phyloP scores from a whole-genome alignment of 2,113 vertebrate species.

The Xyliphius kryptos region DNA sequence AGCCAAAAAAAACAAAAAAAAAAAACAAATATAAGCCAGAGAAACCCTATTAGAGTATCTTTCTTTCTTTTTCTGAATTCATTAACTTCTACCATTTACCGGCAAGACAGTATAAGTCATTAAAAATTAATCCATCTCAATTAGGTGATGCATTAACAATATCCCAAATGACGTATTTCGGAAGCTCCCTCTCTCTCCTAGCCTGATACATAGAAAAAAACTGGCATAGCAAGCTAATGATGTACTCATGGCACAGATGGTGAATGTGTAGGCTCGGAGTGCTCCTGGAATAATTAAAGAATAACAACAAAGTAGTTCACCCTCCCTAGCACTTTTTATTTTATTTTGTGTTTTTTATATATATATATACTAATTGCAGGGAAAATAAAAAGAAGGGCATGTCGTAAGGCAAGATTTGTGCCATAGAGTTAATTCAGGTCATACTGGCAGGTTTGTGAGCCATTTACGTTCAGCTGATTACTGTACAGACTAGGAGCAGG shows the following conservation, averaged over 20 bases:
- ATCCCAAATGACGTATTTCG: conserved; percentile 48
- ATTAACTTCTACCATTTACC: conserved; percentile 43
- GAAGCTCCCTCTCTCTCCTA: conserved; percentile 39
- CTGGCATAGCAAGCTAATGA: conserved; percentile 54
- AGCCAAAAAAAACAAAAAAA: conserved; percentile 55
- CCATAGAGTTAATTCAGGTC: too few species aligned
- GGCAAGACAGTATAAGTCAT: conserved; percentile 49
- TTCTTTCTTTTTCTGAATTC: conserved; percentile 32
- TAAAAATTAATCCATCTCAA: conserved; percentile 65
- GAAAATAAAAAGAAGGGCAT: too few species aligned
- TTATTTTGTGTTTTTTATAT: too few species aligned
- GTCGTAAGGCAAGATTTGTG: too few species aligned
- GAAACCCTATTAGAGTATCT: conserved; percentile 50
- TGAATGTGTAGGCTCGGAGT: conserved; percentile 44
- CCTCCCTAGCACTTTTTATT: too few species aligned
- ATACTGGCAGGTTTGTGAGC: too few species aligned
- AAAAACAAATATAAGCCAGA: conserved; percentile 52
- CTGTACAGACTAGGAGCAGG: too few species aligned
- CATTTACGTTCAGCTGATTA: too few species aligned
- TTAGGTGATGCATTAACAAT: conserved; percentile 56
- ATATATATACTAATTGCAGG: too few species aligned
- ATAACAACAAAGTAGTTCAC: conserved; percentile 6
- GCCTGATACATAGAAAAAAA: conserved; percentile 42
- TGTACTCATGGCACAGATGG: conserved; percentile 53
- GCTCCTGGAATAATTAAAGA: conserved; percentile 55